A percentile compares a stretch with the other conserved stretches of the same genome.
Conservation (phyloP, 2,888 invertebrate genomes). For the Athalia circularis region DNA sequence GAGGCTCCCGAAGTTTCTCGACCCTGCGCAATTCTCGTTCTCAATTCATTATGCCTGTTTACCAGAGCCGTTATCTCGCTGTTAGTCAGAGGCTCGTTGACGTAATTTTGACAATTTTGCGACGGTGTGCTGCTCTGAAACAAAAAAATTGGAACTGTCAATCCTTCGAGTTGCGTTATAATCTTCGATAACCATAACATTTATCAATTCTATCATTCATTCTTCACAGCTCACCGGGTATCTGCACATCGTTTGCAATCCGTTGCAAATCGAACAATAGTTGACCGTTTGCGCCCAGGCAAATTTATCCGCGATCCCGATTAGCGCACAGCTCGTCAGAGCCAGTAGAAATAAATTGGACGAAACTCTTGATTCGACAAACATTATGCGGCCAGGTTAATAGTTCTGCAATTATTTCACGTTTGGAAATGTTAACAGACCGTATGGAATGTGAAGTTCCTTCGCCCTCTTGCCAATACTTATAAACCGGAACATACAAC, state of each 20-base stretch:
- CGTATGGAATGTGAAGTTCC: too few relatives aligned
- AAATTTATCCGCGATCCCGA: too few relatives aligned
- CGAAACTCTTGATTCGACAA: too few relatives aligned
- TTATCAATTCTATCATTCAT: neutral
- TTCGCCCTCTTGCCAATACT: too few relatives aligned
- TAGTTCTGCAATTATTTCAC: too few relatives aligned
- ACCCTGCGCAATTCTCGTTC: conserved; percentile 55
- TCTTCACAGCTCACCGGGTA: conserved; percentile 3
- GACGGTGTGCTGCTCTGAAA: conserved; percentile 20
- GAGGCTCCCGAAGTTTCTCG: conserved; percentile 55
- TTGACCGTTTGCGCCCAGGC: too few relatives aligned
- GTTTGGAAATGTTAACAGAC: too few relatives aligned
- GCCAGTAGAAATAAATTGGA: too few relatives aligned
- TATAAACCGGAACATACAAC: too few relatives aligned
- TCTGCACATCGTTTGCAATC: conserved; percentile 18
- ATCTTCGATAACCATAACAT: too few relatives aligned
- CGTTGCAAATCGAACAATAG: neutral
- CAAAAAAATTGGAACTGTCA: neutral
- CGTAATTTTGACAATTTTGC: neutral
- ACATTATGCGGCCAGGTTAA: too few relatives aligned
- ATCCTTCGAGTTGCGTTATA: neutral
- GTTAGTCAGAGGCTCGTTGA: neutral
- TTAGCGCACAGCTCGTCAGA: too few relatives aligned
- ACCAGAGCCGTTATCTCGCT: neutral
- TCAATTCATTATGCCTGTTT: conserved; percentile 52